These are phyloP conservation scores for Passer montanus DNA, from an alignment of 2,113 vertebrate species.

Conservation along the genomic window DNA sequence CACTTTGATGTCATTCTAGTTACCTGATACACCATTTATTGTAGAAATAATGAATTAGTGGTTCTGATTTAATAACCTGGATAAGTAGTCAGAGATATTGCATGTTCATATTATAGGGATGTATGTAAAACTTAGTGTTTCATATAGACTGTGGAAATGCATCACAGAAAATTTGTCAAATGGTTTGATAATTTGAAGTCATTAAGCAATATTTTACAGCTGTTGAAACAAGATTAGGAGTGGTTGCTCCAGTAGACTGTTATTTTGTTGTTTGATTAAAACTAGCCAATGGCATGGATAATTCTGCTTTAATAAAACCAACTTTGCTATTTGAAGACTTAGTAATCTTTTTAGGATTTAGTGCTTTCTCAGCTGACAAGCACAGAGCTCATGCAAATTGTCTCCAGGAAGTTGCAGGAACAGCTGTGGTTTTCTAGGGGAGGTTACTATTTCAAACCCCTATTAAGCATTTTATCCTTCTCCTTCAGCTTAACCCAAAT, in stretches of 20 bases:
- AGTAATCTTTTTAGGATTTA: neutral
- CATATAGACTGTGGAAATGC: neutral
- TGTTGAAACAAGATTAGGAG: neutral
- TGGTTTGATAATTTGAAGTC: neutral
- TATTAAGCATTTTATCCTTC: conserved; percentile 18
- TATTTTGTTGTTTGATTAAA: neutral
- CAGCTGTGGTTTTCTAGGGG: neutral
- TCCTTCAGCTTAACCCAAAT: conserved; percentile 90
- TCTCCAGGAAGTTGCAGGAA: neutral
- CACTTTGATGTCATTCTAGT: neutral
- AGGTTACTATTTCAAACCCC: neutral
- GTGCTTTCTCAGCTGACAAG: neutral
- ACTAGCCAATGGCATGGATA: neutral
- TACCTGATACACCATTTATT: neutral
- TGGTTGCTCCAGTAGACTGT: neutral
- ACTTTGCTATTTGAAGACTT: neutral
- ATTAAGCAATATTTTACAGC: neutral
- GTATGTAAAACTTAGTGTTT: neutral
- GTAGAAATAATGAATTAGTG: neutral
- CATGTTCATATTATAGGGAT: accelerated
- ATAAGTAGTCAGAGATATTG: neutral
- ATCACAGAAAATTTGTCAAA: neutral
- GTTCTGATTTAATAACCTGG: neutral
- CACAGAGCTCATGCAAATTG: neutral
- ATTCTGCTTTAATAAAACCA: neutral